Conservation (phyloP, 2,888 invertebrate genomes). For the Lacanobia oleracea region DNA sequence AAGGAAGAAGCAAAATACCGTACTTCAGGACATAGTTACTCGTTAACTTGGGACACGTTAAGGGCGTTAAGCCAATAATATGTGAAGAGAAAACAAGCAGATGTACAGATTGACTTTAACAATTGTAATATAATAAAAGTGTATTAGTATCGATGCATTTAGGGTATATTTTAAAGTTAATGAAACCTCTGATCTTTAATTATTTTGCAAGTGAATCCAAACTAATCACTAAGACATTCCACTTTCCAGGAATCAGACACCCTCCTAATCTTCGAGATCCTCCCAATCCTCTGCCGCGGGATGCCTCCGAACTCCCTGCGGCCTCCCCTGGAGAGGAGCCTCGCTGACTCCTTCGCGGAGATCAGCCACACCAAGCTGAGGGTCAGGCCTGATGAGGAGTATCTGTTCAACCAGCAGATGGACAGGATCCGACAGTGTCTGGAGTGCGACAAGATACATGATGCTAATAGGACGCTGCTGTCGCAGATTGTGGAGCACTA, state of each 20-base stretch:
- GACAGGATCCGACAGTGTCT: constrained; percentile 82
- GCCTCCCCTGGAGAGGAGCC: constrained; percentile 88
- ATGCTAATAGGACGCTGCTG: constrained; percentile 90
- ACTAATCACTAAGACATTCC: not conserved
- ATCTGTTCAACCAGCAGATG: constrained; percentile 76
- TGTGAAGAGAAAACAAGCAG: too few species aligned
- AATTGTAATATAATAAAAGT: too few species aligned
- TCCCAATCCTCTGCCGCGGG: constrained; percentile 90
- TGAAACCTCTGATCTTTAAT: too few species aligned
- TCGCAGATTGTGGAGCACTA: constrained; percentile 87
- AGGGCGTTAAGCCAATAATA: too few species aligned
- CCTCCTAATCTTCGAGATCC: constrained; percentile 85
- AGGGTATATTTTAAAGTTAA: too few species aligned
- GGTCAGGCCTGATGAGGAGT: constrained; percentile 59
- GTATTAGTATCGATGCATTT: too few species aligned
- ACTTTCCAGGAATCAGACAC: constrained; percentile 86
- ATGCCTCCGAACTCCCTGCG: constrained; percentile 90
- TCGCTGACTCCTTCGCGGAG: constrained; percentile 78
- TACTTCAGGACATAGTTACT: too few species aligned
- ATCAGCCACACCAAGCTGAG: constrained; percentile 66
- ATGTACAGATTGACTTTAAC: too few species aligned
- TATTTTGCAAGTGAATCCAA: too few species aligned
- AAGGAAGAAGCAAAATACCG: too few species aligned
- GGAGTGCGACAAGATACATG: constrained; percentile 89
- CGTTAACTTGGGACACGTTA: too few species aligned